Conservation (phyloP, 2,797 vertebrate species). For the Tamandua tetradactyla region DNA sequence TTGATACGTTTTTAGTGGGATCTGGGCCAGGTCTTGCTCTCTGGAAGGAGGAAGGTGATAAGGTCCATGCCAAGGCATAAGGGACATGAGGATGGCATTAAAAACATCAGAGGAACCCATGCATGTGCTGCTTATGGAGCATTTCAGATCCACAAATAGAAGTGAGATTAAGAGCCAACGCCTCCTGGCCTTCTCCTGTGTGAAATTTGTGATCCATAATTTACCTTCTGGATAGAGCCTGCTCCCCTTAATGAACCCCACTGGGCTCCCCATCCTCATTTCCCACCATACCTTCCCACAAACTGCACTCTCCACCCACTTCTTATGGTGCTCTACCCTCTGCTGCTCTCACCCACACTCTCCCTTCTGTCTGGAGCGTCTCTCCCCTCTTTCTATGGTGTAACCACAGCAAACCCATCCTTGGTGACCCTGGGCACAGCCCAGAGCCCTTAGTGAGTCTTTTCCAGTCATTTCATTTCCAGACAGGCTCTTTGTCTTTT, state of each 20-base stretch:
- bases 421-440: background rate
- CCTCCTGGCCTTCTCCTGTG: background rate
- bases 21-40: background rate
- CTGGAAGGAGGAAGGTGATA: background rate
- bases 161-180: background rate
- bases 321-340: background rate
- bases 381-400: background rate
- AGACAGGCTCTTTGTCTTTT: background rate
- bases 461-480: background rate
- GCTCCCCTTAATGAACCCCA: background rate
- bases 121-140: background rate
- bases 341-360: background rate
- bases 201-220: background rate
- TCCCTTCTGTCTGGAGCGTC: background rate
- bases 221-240: too few species aligned
- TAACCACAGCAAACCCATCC: background rate
- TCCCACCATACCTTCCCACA: background rate
- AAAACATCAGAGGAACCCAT: too few species aligned
- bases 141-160: background rate
- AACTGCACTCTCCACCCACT: background rate
- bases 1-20: background rate
- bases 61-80: too few species aligned
- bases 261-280: background rate
- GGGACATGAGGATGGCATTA: background rate
- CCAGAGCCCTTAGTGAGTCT: background rate